Evolutionary conservation across 2,888 invertebrate species (phyloP).

Genomic region (Vesta saturnalis): DNA sequence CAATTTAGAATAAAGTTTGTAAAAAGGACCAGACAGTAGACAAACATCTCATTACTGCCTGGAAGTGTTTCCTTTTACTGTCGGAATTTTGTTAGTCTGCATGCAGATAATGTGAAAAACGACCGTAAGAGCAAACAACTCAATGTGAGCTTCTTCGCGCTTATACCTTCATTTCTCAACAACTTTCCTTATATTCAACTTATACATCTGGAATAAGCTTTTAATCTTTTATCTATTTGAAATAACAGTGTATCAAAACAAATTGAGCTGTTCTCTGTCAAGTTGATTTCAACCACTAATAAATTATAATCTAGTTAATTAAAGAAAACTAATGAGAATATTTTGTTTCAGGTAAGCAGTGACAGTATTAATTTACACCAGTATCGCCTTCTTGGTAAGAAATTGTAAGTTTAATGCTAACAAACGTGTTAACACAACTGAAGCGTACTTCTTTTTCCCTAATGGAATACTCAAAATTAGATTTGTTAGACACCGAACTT

Average conservation of each 20-base stretch:
- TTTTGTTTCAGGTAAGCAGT: slow-evolving; percentile 5
- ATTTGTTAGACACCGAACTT: slow-evolving; percentile 59
- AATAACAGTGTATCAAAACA: too few species aligned
- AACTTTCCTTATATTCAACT: slow-evolving; percentile 31
- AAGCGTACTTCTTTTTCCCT: slow-evolving; percentile 50
- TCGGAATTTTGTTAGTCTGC: slow-evolving; percentile 26
- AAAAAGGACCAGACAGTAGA: slow-evolving; percentile 28
- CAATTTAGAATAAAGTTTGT: neutral
- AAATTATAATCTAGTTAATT: too few species aligned
- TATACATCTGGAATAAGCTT: neutral
- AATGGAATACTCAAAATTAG: slow-evolving; percentile 54
- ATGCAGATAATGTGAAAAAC: slow-evolving; percentile 32
- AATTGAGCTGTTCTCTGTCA: too few species aligned
- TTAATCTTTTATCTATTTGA: slow-evolving; percentile 23
- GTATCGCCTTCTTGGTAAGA: neutral
- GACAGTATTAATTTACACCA: neutral
- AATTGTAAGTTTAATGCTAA: neutral
- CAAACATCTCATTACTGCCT: slow-evolving; percentile 37
- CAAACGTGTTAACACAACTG: slow-evolving; percentile 51
- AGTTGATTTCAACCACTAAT: too few species aligned
- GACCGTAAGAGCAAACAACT: slow-evolving; percentile 29
- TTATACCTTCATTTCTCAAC: slow-evolving; percentile 34
- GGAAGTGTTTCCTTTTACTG: slow-evolving; percentile 29
- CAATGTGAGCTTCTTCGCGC: slow-evolving; percentile 26
- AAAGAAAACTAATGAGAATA: too few species aligned